Evolutionary conservation across 2,797 vertebrate genomes (phyloP).

Genomic region (Geotrypetes seraphini): DNA sequence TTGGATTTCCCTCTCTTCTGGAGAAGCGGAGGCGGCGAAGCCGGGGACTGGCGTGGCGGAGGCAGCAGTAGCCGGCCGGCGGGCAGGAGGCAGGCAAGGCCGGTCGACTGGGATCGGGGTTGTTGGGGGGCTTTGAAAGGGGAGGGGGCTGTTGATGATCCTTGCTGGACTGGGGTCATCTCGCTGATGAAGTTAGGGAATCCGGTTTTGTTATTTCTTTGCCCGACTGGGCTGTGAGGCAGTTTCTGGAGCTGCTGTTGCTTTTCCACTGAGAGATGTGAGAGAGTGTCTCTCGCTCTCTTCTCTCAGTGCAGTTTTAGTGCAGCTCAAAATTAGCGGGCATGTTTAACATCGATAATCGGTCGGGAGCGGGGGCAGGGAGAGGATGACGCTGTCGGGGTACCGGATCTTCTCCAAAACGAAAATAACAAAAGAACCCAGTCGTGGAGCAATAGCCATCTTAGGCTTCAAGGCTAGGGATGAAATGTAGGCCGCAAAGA

Average conservation of each 20-base stretch:
- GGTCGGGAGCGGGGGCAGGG: conserved; percentile 61
- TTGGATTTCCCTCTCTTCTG: conserved; percentile 56
- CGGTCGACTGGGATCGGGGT: too few relatives aligned
- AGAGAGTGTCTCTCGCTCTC: too few relatives aligned
- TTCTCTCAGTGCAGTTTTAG: conserved; percentile 55
- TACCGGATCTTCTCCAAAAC: neutral
- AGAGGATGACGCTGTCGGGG: conserved; percentile 22
- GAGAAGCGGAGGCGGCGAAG: neutral
- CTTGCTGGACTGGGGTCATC: conserved; percentile 40
- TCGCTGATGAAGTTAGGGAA: conserved; percentile 52
- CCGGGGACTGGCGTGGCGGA: neutral
- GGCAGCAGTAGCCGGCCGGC: too few relatives aligned
- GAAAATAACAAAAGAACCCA: conserved; percentile 66
- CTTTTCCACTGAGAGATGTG: too few relatives aligned
- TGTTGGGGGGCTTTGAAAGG: conserved; percentile 1
- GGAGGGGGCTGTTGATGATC: conserved; percentile 41
- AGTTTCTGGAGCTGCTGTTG: too few relatives aligned
- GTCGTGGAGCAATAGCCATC: conserved; percentile 76
- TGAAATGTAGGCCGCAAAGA: conserved; percentile 88
- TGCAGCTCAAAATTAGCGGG: conserved; percentile 95
- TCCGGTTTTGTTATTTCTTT: conserved; percentile 11
- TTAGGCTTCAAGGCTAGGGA: conserved; percentile 81
- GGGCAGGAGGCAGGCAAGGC: neutral
- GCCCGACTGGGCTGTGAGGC: too few relatives aligned
- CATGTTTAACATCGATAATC: conserved; percentile 88